Conservation (phyloP, 2,888 invertebrate species). For the Agrochola circellaris region DNA sequence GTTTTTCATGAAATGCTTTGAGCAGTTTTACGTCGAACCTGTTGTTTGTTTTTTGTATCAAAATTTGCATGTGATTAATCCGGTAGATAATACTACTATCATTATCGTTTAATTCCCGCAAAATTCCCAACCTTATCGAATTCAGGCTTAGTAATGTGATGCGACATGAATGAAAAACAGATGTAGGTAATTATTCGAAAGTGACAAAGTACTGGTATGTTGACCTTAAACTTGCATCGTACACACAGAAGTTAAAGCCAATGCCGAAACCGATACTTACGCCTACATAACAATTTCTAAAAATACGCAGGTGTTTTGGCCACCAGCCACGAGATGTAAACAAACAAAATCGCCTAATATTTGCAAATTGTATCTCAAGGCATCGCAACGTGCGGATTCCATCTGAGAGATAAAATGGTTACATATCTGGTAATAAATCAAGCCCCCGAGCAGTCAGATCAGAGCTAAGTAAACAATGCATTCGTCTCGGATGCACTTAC, state of each 20-base stretch:
- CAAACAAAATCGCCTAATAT: constrained; percentile 65
- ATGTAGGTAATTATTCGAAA: constrained; percentile 16
- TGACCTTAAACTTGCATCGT: constrained; percentile 69
- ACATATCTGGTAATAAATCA: constrained; percentile 20
- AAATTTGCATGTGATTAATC: constrained; percentile 16
- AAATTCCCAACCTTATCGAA: constrained; percentile 24
- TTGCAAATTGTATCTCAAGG: constrained; percentile 53
- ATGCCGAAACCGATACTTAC: constrained; percentile 63
- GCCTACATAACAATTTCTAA: constrained; percentile 72
- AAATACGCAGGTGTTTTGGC: constrained; percentile 78
- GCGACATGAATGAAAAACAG: constrained; percentile 36
- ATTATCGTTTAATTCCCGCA: neutral
- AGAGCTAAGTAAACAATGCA: neutral
- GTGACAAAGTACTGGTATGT: constrained; percentile 19
- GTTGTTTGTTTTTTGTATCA: constrained; percentile 25
- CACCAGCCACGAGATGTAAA: constrained; percentile 74
- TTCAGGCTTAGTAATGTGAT: neutral
- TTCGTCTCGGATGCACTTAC: constrained; percentile 86
- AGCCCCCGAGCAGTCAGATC: neutral
- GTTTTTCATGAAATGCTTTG: constrained; percentile 1
- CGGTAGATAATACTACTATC: constrained; percentile 16
- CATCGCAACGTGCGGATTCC: constrained; percentile 10
- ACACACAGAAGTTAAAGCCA: constrained; percentile 53
- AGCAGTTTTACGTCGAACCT: constrained; percentile 22
- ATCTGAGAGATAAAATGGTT: constrained; percentile 13